Conservation (phyloP, 92 coral and sea anemone genomes). For the Blastomussa wellsi region DNA sequence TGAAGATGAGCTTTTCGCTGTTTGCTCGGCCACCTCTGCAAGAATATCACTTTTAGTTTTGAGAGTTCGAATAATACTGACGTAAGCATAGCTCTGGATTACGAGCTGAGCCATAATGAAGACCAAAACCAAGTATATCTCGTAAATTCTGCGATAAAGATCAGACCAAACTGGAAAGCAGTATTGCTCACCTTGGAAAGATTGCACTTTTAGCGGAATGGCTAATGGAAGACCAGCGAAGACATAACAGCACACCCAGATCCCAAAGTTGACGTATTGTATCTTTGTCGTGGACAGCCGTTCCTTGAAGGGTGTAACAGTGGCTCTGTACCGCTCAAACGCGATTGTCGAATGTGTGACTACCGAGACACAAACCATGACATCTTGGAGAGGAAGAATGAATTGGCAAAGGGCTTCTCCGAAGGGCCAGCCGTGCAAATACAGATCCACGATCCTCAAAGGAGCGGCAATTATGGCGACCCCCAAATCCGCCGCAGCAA, state of each 20-base stretch:
- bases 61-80: conserved; percentile 59
- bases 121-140: conserved; percentile 56
- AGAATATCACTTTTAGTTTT: conserved; percentile 48
- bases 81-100: conserved; percentile 71
- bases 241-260: conserved; percentile 69
- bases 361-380: conserved; percentile 72
- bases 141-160: conserved; percentile 58
- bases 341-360: conserved; percentile 74
- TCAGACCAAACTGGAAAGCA: conserved; percentile 53
- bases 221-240: conserved; percentile 60
- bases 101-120: conserved; percentile 65
- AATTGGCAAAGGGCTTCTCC: conserved; percentile 60
- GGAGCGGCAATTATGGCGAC: conserved; percentile 69
- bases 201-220: conserved; percentile 35
- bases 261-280: conserved; percentile 50
- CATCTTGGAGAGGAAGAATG: conserved; percentile 65
- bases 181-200: conserved; percentile 6
- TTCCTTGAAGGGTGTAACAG: conserved; percentile 71
- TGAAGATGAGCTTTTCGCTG: conserved; percentile 11
- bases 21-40: conserved; percentile 20
- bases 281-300: conserved; percentile 50
- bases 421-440: conserved; percentile 65
- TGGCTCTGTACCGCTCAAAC: conserved; percentile 70
- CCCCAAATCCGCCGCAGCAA: conserved; percentile 67
- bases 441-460: conserved; percentile 59